These are phyloP conservation scores for Enteromius trimaculatus DNA, from an alignment of 2,797 vertebrate species.

Conservation along the genomic window DNA sequence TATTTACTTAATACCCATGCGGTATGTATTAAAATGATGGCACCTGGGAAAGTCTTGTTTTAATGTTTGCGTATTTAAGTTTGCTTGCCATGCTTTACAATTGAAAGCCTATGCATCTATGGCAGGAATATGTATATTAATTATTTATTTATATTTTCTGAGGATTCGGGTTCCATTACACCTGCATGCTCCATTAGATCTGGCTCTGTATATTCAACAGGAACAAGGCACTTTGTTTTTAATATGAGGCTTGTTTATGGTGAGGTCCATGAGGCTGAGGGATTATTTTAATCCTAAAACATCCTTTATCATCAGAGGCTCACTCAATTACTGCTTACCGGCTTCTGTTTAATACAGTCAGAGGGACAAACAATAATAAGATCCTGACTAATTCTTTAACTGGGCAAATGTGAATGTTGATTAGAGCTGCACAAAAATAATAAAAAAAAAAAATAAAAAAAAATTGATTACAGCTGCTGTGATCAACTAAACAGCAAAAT, in stretches of 20 bases:
- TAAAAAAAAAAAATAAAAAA: not conserved
- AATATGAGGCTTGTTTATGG: slow-evolving; percentile 35
- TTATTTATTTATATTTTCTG: not conserved
- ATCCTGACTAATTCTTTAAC: slow-evolving; percentile 16
- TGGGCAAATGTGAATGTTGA: slow-evolving; percentile 27
- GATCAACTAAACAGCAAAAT: not conserved
- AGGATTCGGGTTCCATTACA: not conserved
- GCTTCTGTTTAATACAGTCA: slow-evolving; percentile 25
- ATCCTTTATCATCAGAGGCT: slow-evolving; percentile 31
- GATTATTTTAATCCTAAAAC: slow-evolving; percentile 48
- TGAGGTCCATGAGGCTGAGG: slow-evolving; percentile 25
- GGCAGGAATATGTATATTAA: not conserved
- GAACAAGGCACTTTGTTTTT: slow-evolving; percentile 35
- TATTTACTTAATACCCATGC: not conserved
- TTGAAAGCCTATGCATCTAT: not conserved
- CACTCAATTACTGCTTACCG: slow-evolving; percentile 26
- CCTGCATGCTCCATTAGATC: not conserved
- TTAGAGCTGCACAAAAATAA: not conserved
- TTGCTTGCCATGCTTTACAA: not conserved
- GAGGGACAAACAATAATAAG: slow-evolving; percentile 18
- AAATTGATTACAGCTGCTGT: not conserved
- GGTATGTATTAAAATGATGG: not conserved
- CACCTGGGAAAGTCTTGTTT: not conserved
- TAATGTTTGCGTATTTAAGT: not conserved
- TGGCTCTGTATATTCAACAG: not conserved